Percentiles rank a stretch among this genome's conserved stretches.
Evolutionary conservation across 1,140 invertebrate genomes (phyloP).

Genomic region (Pygmarrhopalites habei): DNA sequence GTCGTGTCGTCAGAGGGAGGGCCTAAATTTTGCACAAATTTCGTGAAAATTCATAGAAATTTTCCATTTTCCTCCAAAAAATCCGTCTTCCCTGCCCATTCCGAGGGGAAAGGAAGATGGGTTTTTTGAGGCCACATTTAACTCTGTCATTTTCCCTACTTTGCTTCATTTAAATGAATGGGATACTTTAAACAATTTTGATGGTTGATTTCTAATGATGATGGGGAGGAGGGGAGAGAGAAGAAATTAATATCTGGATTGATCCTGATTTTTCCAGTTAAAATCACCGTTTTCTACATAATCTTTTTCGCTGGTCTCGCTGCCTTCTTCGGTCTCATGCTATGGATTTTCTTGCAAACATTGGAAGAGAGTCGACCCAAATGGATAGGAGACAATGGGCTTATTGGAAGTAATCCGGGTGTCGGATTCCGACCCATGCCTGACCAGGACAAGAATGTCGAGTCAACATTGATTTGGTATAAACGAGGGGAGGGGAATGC

Average conservation of each 20-base stretch:
- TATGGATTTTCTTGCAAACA: slow-evolving; percentile 88
- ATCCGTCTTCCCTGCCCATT: too few relatives aligned
- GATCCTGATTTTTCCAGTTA: slow-evolving; percentile 58
- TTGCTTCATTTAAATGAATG: too few relatives aligned
- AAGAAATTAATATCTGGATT: background rate
- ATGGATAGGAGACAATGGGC: slow-evolving; percentile 70
- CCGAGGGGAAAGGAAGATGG: too few relatives aligned
- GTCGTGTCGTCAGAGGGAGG: too few relatives aligned
- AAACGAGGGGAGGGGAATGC: slow-evolving; percentile 68
- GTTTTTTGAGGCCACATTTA: too few relatives aligned
- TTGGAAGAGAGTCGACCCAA: slow-evolving; percentile 75
- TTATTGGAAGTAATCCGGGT: slow-evolving; percentile 87
- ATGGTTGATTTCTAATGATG: background rate
- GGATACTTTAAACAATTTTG: too few relatives aligned
- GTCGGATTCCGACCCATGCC: slow-evolving; percentile 91
- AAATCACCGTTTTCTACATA: slow-evolving; percentile 88
- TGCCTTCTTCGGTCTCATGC: slow-evolving; percentile 82
- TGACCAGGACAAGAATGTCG: slow-evolving; percentile 67
- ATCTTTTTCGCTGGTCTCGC: slow-evolving; percentile 83
- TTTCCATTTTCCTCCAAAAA: too few relatives aligned
- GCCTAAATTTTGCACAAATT: too few relatives aligned
- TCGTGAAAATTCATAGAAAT: too few relatives aligned
- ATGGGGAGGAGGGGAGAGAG: background rate
- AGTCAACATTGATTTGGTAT: slow-evolving; percentile 91
- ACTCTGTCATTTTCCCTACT: too few relatives aligned